Conservation (phyloP, 2,797 vertebrate genomes). For the Onychomys torridus region DNA sequence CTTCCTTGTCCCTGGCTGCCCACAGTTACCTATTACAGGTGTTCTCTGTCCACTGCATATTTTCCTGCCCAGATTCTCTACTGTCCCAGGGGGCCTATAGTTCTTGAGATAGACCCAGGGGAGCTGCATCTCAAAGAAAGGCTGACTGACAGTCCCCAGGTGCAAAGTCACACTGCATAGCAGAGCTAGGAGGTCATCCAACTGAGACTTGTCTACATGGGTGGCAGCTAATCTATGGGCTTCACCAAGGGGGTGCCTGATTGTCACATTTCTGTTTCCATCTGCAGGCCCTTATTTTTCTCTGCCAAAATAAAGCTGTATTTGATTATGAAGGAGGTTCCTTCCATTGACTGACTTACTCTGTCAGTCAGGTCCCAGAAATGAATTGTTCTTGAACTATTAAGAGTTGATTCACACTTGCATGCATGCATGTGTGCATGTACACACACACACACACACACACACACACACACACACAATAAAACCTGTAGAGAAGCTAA, state of each 20-base stretch:
- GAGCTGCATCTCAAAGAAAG: neutral
- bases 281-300: conserved; percentile 2
- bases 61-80: neutral
- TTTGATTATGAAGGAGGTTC: neutral
- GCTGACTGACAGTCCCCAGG: neutral
- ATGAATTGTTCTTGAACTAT: conserved; percentile 12
- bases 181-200: neutral
- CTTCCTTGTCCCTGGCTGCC: neutral
- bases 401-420: neutral
- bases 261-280: conserved; percentile 1
- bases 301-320: conserved; percentile 24
- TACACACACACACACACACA: neutral
- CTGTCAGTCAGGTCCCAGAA: neutral
- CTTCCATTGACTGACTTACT: neutral
- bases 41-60: neutral
- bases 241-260: neutral
- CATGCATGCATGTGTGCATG: too few relatives aligned
- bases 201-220: neutral
- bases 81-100: neutral
- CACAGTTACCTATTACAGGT: neutral
- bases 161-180: neutral
- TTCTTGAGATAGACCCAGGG: too few relatives aligned
- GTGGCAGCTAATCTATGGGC: neutral
- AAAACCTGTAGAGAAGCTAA: neutral
- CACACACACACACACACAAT: neutral